Conservation (phyloP, 1,140 invertebrate species). For the Calliopsis andreniformis region DNA sequence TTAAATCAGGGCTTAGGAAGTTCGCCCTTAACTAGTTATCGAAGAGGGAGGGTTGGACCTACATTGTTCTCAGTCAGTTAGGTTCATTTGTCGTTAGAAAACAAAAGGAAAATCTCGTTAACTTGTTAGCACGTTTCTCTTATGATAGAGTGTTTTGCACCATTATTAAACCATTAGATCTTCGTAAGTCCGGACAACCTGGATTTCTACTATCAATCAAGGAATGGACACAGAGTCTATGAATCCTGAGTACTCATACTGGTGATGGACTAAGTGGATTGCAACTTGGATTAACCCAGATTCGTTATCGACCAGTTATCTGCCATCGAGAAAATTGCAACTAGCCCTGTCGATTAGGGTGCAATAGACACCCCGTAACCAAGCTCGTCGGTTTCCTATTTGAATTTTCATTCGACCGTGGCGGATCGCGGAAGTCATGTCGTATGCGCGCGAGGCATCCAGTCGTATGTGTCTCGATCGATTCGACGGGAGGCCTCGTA, state of each 20-base stretch:
- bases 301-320: conserved; percentile 27
- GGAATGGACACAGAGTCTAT: no score
- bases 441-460: conserved; percentile 42
- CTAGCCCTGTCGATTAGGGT: conserved; percentile 26
- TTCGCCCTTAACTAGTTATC: conserved; percentile 33
- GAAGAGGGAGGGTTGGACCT: background rate
- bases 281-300: conserved; percentile 8
- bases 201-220: no score
- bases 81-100: conserved; percentile 19
- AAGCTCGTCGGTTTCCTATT: conserved; percentile 16
- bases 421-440: conserved; percentile 47
- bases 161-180: background rate
- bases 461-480: conserved; percentile 64
- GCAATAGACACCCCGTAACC: conserved; percentile 12
- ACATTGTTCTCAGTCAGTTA: background rate
- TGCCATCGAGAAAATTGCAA: conserved; percentile 19
- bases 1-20: conserved; percentile 28
- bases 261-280: no score
- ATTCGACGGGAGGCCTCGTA: conserved; percentile 61
- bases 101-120: background rate
- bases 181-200: background rate
- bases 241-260: no score
- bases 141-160: background rate
- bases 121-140: background rate
- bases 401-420: conserved; percentile 48